Evolutionary conservation across 2,113 vertebrate species (phyloP).

Genomic region (Pomatostomus ruficeps): DNA sequence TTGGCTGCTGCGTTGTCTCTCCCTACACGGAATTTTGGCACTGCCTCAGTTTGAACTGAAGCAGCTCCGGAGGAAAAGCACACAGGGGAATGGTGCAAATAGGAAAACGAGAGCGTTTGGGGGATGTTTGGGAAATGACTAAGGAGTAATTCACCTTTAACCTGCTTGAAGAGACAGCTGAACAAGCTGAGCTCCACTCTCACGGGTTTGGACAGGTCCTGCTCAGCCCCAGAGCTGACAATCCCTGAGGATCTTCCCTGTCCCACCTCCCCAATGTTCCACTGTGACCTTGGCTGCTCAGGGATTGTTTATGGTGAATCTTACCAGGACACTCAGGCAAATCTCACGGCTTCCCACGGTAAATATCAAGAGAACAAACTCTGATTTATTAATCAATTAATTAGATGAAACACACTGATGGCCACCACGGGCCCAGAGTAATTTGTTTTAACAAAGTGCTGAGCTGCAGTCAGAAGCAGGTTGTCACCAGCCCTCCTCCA

Average conservation of each 20-base stretch:
- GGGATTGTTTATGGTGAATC: neutral
- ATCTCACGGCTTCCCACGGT: neutral
- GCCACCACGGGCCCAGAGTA: neutral
- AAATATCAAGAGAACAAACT: neutral
- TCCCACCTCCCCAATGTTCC: rapidly evolving
- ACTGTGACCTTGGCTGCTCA: neutral
- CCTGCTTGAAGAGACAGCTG: neutral
- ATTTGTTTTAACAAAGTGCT: neutral
- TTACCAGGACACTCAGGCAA: neutral
- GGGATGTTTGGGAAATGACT: neutral
- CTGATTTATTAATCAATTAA: slow-evolving; percentile 46
- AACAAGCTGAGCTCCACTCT: neutral
- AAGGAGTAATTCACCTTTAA: neutral
- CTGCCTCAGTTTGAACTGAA: neutral
- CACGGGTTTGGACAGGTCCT: rapidly evolving
- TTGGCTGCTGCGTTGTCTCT: neutral
- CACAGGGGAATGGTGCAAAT: neutral
- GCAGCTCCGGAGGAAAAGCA: neutral
- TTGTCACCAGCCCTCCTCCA: neutral
- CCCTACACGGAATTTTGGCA: neutral
- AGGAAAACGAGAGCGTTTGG: neutral
- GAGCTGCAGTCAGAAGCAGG: neutral
- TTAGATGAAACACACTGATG: neutral
- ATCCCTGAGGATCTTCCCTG: neutral
- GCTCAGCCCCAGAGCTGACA: neutral